phyloP scores from a whole-genome alignment of 2,888 invertebrate genomes.

The Venusia cambrica region DNA sequence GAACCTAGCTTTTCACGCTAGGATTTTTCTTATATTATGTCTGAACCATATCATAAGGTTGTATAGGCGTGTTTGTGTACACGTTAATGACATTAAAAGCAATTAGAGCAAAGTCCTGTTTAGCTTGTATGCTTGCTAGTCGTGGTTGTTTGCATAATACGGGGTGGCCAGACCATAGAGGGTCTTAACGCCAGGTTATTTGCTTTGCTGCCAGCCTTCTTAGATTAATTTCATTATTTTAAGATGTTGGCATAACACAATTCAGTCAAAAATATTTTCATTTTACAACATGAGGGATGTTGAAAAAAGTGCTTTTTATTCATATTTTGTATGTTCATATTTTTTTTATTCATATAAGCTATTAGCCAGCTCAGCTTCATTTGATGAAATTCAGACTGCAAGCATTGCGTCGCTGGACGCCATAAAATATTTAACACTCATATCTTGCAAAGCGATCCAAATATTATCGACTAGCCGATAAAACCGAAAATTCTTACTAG shows the following conservation, averaged over 20 bases:
- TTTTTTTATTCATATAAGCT: too few species aligned
- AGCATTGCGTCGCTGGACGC: constrained; percentile 62
- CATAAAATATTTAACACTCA: constrained; percentile 78
- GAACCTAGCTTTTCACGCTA: constrained; percentile 68
- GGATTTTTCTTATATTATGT: constrained; percentile 67
- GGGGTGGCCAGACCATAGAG: constrained; percentile 67
- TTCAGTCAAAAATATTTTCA: constrained; percentile 67
- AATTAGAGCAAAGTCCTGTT: constrained; percentile 69
- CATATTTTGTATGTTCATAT: neutral
- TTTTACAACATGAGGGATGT: too few species aligned
- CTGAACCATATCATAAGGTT: constrained; percentile 50
- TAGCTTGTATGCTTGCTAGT: constrained; percentile 60
- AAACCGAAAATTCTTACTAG: constrained; percentile 65
- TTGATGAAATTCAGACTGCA: constrained; percentile 32
- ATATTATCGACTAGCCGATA: constrained; percentile 77
- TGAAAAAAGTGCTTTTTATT: neutral
- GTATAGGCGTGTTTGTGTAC: constrained; percentile 44
- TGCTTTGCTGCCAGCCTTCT: constrained; percentile 73
- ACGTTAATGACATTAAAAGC: constrained; percentile 68
- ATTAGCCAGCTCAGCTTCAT: too few species aligned
- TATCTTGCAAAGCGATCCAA: constrained; percentile 68
- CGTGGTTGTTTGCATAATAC: constrained; percentile 65
- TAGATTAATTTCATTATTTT: constrained; percentile 77
- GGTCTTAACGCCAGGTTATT: constrained; percentile 77
- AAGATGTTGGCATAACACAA: constrained; percentile 62